Evolutionary conservation across 2,888 invertebrate species (phyloP).

Genomic region (Dolichopus griseipennis): DNA sequence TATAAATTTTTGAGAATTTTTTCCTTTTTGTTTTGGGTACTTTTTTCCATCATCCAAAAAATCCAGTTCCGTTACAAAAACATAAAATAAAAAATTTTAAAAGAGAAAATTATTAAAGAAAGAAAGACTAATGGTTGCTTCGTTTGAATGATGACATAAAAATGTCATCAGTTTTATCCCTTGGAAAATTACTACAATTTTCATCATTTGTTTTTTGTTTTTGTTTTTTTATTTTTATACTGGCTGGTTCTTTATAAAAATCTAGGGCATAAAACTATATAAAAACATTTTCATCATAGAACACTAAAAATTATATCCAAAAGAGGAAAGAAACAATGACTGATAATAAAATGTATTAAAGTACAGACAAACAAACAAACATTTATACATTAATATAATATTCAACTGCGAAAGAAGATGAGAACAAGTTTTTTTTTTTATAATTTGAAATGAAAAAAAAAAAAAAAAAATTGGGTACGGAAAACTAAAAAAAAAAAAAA

Average conservation of each 20-base stretch:
- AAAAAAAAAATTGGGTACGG: too few species aligned
- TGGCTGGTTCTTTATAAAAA: background rate
- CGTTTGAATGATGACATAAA: constrained; percentile 4
- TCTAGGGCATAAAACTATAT: background rate
- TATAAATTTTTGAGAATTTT: too few species aligned
- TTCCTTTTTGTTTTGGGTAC: too few species aligned
- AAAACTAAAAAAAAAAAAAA: too few species aligned
- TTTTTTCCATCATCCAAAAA: too few species aligned
- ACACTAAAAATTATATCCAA: background rate
- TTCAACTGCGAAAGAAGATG: too few species aligned
- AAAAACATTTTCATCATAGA: background rate
- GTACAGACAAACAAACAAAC: background rate
- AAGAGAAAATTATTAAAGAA: background rate
- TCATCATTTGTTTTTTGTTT: background rate
- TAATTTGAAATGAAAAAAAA: too few species aligned
- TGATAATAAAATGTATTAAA: background rate
- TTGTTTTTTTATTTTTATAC: too few species aligned
- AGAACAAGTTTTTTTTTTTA: too few species aligned
- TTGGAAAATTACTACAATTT: constrained; percentile 1
- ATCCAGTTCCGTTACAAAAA: too few species aligned
- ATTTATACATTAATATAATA: background rate
- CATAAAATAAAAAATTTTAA: too few species aligned
- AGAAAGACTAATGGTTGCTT: constrained; percentile 3
- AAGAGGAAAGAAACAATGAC: background rate
- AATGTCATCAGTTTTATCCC: constrained; percentile 4